A percentile compares a stretch with the other conserved stretches of the same genome.
These are phyloP conservation scores for Galerucella nymphaeae DNA, from an alignment of 2,888 invertebrate species.

Conservation along the genomic window DNA sequence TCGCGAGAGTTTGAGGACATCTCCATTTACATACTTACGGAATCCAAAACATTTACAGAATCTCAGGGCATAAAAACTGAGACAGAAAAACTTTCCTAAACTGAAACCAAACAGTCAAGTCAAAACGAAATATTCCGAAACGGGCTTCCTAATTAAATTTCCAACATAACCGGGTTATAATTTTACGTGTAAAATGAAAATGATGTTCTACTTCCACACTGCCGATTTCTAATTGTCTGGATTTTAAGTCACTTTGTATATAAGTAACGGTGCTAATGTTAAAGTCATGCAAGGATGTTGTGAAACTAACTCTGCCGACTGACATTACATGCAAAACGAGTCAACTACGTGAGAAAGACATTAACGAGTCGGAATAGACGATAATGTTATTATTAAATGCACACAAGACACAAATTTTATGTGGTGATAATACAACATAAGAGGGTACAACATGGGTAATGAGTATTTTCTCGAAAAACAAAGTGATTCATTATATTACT, in stretches of 20 bases:
- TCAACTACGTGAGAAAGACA: slow-evolving; percentile 5
- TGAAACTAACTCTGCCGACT: slow-evolving; percentile 31
- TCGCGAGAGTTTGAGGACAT: too few species aligned
- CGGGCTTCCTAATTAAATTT: not conserved
- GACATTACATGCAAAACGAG: slow-evolving; percentile 36
- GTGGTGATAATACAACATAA: not conserved
- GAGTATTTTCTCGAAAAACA: not conserved
- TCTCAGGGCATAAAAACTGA: too few species aligned
- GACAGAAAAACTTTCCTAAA: too few species aligned
- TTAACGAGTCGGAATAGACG: not conserved
- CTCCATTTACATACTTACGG: too few species aligned
- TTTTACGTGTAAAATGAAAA: slow-evolving; percentile 24
- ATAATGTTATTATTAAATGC: slow-evolving; percentile 12
- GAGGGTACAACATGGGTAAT: too few species aligned
- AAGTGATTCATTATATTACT: not conserved
- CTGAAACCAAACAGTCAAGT: too few species aligned
- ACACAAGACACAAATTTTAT: not conserved
- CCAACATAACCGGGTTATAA: slow-evolving; percentile 9
- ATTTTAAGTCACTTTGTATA: slow-evolving; percentile 38
- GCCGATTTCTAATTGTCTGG: slow-evolving; percentile 20
- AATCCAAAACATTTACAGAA: too few species aligned
- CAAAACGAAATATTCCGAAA: too few species aligned
- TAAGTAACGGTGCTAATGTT: slow-evolving; percentile 7
- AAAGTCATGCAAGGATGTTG: slow-evolving; percentile 40
- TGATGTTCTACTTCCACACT: slow-evolving; percentile 23